Base-by-base conservation (phyloP, 2,888 invertebrate species). In the Pyralis farinalis region DNA sequence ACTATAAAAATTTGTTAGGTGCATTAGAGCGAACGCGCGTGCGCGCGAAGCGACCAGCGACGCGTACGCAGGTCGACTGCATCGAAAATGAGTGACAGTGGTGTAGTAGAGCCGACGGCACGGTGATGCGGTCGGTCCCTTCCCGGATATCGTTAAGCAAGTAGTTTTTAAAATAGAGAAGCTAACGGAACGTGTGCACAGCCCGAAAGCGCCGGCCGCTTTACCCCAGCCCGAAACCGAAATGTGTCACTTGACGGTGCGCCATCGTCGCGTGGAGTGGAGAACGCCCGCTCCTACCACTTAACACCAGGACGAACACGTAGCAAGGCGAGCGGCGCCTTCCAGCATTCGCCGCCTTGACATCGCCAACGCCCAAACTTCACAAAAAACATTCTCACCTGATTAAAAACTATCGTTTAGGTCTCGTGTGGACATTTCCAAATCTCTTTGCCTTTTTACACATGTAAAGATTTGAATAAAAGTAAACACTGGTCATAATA, bases 121-220 rank as follows among this genome's bases (percentile, higher is more conserved):
- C 73, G 66, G 61, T 68, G 75, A 73, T 76, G 78, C 76, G 78
- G 76, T 73, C 72, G 76, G 72, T 78, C 87, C 86, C 87, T 88
- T 86, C 78, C 86, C 86, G 84, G 86, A 86, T 88, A 87, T 82
- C 82, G 81, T 69, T 68, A 69, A 77, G 70, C 74, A 81, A 82
- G 82, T 81, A 76, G 78, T 81, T 85, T 86, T 84, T 85, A 80
- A 83, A 87, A 85, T 86, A 87, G 82, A 85, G 86, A 83, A 85
- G 74, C 80, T 77, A 85, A 83, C 85, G 84, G 81, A 83, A 84
- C 86, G 85, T 82, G 84, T 83, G 74, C 74, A 77, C 80, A 63
- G 85, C 73, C 84, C 83, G 82, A 85, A 85, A 85, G 86, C 84
- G 77, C 79, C 84, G 75, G 71, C 70, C 73, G 81, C 73, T 87